phyloP scores from a whole-genome alignment of 2,888 invertebrate genomes.

The Leptopterna dolabrata region DNA sequence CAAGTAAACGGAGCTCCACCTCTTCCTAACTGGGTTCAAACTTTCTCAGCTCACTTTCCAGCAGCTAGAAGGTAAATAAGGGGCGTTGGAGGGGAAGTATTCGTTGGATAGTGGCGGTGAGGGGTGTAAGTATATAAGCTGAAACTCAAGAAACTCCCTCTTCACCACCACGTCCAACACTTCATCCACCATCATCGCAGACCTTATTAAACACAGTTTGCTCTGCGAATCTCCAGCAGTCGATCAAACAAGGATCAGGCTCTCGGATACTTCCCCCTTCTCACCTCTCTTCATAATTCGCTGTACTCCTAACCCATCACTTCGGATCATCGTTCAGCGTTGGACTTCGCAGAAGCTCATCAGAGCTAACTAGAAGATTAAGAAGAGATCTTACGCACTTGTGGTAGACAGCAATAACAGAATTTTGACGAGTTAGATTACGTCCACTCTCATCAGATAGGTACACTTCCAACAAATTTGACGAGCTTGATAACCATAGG shows the following conservation, averaged over 20 bases:
- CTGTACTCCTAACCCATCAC: too few species aligned
- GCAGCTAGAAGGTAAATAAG: not conserved
- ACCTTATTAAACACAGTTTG: conserved; percentile 26
- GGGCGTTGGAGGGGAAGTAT: not conserved
- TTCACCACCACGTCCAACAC: not conserved
- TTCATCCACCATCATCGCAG: not conserved
- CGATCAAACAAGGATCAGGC: not conserved
- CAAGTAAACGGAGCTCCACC: conserved; percentile 24
- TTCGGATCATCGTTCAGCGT: too few species aligned
- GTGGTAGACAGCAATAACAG: too few species aligned
- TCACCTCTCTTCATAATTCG: too few species aligned
- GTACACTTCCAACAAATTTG: too few species aligned
- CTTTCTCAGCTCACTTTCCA: conserved; percentile 48
- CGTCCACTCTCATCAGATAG: too few species aligned
- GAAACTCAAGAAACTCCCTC: conserved; percentile 32
- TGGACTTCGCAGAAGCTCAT: too few species aligned
- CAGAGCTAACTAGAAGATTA: too few species aligned
- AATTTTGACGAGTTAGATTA: too few species aligned
- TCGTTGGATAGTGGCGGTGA: not conserved
- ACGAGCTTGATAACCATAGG: too few species aligned
- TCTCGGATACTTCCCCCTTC: not conserved
- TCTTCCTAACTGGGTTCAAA: conserved; percentile 13
- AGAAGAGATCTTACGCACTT: too few species aligned
- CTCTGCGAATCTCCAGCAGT: not conserved
- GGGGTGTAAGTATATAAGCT: conserved; percentile 30